Evolutionary conservation across 2,113 vertebrate species (phyloP).

Genomic region (Verasper variegatus): DNA sequence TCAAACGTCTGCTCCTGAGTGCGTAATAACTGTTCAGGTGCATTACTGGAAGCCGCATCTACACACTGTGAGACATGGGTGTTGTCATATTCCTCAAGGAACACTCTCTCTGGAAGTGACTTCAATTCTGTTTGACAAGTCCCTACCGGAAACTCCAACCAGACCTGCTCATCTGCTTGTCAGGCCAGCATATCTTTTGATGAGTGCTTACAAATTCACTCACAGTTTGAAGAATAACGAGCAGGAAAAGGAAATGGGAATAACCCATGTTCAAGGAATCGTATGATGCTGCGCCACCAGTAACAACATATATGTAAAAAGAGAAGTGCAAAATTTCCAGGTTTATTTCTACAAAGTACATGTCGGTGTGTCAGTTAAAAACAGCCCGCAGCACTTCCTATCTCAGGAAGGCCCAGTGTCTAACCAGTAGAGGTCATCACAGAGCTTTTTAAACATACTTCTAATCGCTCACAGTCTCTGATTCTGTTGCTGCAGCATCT

Average conservation of each 20-base stretch:
- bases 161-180: slow-evolving; percentile 44
- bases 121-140: slow-evolving; percentile 29
- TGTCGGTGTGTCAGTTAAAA: not conserved
- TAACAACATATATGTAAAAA: not conserved
- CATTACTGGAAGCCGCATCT: not conserved
- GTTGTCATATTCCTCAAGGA: not conserved
- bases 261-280: not conserved
- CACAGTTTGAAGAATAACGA: not conserved
- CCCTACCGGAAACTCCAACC: slow-evolving; percentile 46
- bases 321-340: slow-evolving; percentile 9
- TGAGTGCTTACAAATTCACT: not conserved
- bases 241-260: slow-evolving; percentile 13
- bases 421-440: slow-evolving; percentile 35
- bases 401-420: not conserved
- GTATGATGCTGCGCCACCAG: not conserved
- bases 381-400: not conserved
- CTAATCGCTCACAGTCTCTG: not conserved
- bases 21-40: not conserved
- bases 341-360: not conserved
- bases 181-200: not conserved
- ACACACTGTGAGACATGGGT: not conserved
- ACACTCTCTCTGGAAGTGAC: not conserved
- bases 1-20: not conserved
- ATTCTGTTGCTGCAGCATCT: not conserved
- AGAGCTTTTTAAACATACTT: not conserved